Conservation (phyloP, 2,797 vertebrate genomes). For the Vultur gryphus region DNA sequence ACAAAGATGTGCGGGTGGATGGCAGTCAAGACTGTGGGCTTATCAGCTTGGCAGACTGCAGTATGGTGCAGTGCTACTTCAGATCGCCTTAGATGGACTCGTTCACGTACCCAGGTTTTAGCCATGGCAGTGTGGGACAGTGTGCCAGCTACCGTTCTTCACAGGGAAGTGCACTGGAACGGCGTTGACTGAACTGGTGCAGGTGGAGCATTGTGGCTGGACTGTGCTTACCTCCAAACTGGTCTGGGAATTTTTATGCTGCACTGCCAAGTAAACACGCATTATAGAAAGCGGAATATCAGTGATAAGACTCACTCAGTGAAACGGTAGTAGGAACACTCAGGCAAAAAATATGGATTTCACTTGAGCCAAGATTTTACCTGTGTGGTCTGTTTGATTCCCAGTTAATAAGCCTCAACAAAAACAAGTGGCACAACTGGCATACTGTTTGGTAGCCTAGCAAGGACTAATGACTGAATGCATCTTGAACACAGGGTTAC, state of each 20-base stretch:
- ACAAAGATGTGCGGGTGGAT: conserved; percentile 24
- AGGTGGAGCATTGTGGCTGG: background rate
- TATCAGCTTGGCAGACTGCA: conserved; percentile 5
- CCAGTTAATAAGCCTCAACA: background rate
- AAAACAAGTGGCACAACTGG: background rate
- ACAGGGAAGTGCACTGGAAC: background rate
- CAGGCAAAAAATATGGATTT: background rate
- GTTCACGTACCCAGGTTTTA: background rate
- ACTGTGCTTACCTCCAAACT: background rate
- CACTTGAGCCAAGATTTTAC: background rate
- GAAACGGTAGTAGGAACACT: background rate
- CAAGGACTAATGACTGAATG: background rate
- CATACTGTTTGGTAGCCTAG: fast-evolving
- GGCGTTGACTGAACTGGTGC: background rate
- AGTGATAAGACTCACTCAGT: background rate
- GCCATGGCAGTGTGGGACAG: background rate
- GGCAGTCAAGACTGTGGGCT: conserved; percentile 33
- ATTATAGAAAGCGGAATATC: background rate
- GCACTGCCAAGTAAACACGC: background rate
- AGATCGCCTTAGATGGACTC: background rate
- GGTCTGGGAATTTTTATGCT: background rate
- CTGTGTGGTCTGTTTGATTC: background rate
- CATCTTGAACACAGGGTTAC: background rate
- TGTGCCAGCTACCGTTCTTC: background rate
- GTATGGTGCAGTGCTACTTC: background rate